Conservation (phyloP, 1,140 invertebrate species). For the Condylostylus longicornis region DNA sequence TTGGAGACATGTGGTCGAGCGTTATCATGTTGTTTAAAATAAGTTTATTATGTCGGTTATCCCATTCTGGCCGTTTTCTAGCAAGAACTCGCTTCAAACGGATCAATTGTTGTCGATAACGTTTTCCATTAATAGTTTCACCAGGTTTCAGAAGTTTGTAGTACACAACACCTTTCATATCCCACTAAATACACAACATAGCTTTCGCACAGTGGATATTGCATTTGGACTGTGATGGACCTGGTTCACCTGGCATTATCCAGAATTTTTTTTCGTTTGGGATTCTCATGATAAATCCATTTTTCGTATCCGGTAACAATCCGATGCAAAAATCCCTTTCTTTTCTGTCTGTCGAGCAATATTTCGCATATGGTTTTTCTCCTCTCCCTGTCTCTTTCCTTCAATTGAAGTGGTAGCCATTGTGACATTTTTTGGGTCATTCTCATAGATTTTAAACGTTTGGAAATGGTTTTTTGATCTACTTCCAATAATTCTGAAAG, state of each 20-base stretch:
- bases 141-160: slow-evolving; percentile 20
- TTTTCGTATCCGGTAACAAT: background rate
- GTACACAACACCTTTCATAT: slow-evolving; percentile 20
- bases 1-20: slow-evolving; percentile 1
- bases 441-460: no score
- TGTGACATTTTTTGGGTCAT: no score
- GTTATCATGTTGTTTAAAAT: slow-evolving; percentile 1
- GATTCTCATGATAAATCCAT: background rate
- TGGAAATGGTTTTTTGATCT: no score
- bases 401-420: no score
- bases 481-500: no score
- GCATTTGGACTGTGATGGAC: slow-evolving; percentile 13
- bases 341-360: no score
- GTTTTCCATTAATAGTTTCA: background rate
- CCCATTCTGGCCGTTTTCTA: background rate
- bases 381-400: no score
- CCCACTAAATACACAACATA: slow-evolving; percentile 22
- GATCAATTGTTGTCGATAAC: background rate
- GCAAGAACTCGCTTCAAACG: background rate
- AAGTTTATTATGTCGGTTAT: background rate
- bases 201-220: slow-evolving; percentile 14
- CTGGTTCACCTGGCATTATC: slow-evolving; percentile 8
- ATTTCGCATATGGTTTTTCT: no score
- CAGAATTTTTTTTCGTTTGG: slow-evolving; percentile 12
- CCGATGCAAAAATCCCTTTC: no score